A percentile compares a stretch with the other conserved stretches of the same genome.
Conservation (phyloP, 2,113 vertebrate genomes). For the Phasianus colchicus region DNA sequence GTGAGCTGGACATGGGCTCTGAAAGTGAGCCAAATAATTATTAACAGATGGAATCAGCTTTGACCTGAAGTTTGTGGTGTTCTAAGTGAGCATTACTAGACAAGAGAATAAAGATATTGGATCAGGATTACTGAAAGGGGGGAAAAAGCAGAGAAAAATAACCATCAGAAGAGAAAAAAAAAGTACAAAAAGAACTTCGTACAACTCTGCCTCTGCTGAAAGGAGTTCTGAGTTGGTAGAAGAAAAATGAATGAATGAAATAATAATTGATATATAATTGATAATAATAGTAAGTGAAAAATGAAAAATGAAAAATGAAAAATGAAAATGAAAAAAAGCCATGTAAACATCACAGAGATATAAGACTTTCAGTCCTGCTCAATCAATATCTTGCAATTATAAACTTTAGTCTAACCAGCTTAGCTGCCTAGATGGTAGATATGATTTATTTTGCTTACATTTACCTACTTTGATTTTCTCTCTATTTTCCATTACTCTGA, state of each 20-base stretch:
- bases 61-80: not conserved
- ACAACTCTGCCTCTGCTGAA: not conserved
- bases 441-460: constrained; percentile 57
- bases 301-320: too few relatives aligned
- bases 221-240: not conserved
- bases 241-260: not conserved
- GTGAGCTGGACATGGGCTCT: not conserved
- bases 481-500: not conserved
- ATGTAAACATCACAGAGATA: not conserved
- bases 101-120: not conserved
- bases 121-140: not conserved
- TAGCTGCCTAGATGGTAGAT: constrained; percentile 12
- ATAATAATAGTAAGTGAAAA: too few relatives aligned
- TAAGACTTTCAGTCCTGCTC: not conserved
- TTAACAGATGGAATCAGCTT: not conserved
- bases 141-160: not conserved
- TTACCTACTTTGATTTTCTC: constrained; percentile 48
- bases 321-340: not conserved
- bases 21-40: not conserved
- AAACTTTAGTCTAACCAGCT: constrained; percentile 24
- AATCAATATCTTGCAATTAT: constrained; percentile 57
- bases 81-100: not conserved
- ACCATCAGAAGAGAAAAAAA: not conserved
- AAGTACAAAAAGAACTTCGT: not conserved
- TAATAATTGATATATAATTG: too few relatives aligned